A percentile compares a stretch with the other conserved stretches of the same genome.
phyloP scores from a whole-genome alignment of 2,113 vertebrate genomes.

The Panthera leo region DNA sequence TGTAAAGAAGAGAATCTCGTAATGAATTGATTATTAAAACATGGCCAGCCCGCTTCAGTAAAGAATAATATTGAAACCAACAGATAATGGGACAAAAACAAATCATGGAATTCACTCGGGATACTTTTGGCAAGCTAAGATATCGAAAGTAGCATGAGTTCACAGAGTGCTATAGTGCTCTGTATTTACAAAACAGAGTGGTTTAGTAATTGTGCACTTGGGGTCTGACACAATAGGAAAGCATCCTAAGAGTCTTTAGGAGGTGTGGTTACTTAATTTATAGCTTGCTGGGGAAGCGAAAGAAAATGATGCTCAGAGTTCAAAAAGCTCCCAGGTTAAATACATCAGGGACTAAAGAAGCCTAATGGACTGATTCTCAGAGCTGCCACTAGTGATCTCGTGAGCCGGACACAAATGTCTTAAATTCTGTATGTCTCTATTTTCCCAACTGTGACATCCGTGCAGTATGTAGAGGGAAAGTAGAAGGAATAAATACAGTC shows the following conservation, averaged over 20 bases:
- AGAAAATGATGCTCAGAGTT: background rate
- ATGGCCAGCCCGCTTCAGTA: background rate
- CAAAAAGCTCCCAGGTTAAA: slow-evolving; percentile 45
- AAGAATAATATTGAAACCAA: background rate
- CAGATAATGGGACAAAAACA: background rate
- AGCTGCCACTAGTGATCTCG: background rate
- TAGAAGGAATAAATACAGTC: background rate
- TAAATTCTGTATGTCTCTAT: background rate
- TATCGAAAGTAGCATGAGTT: background rate
- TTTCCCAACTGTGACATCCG: background rate
- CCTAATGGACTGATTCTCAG: background rate
- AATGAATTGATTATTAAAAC: background rate
- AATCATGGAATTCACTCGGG: background rate
- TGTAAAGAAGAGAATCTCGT: background rate
- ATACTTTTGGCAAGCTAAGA: background rate
- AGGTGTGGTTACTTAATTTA: slow-evolving; percentile 51
- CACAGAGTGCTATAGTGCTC: background rate
- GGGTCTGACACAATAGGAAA: background rate
- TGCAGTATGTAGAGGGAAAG: background rate
- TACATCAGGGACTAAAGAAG: background rate
- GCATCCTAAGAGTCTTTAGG: background rate
- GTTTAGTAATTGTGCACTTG: background rate
- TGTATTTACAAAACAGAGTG: background rate
- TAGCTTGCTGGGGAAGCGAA: slow-evolving; percentile 20
- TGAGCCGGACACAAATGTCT: background rate